Evolutionary conservation across 2,113 vertebrate species (phyloP).

Genomic region (Castor canadensis): DNA sequence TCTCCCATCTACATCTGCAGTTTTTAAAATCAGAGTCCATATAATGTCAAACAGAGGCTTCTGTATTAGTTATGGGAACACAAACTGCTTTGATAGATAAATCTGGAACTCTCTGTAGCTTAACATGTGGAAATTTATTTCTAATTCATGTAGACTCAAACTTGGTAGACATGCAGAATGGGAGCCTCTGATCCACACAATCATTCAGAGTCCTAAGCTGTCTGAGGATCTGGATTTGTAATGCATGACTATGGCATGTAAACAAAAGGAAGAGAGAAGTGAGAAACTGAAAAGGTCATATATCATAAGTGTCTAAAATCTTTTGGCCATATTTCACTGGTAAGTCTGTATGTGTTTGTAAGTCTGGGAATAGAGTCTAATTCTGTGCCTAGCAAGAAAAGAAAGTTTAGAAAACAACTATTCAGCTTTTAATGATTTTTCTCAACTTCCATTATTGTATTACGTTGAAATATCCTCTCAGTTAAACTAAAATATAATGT

Average conservation of each 20-base stretch:
- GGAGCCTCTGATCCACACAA: neutral
- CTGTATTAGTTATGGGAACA: neutral
- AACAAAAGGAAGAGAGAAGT: neutral
- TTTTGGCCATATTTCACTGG: neutral
- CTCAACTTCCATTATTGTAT: neutral
- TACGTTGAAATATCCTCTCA: neutral
- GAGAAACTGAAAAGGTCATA: neutral
- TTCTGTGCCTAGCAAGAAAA: neutral
- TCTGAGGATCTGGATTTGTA: neutral
- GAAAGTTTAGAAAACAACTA: neutral
- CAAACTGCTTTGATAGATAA: neutral
- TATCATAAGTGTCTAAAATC: neutral
- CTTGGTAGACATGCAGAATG: rapidly evolving
- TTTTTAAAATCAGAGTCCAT: neutral
- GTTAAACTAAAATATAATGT: constrained; percentile 3
- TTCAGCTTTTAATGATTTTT: neutral
- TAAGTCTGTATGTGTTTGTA: neutral
- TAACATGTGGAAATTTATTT: neutral
- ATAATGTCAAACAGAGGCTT: neutral
- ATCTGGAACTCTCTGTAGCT: neutral
- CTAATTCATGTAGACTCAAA: neutral
- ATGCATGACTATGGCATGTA: rapidly evolving
- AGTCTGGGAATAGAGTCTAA: neutral
- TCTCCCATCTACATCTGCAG: neutral
- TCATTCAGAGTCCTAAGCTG: neutral